Evolutionary conservation across 37 sponge, comb jelly and placozoan genomes (phyloP).

Genomic region (Aphrocallistes beatrix): DNA sequence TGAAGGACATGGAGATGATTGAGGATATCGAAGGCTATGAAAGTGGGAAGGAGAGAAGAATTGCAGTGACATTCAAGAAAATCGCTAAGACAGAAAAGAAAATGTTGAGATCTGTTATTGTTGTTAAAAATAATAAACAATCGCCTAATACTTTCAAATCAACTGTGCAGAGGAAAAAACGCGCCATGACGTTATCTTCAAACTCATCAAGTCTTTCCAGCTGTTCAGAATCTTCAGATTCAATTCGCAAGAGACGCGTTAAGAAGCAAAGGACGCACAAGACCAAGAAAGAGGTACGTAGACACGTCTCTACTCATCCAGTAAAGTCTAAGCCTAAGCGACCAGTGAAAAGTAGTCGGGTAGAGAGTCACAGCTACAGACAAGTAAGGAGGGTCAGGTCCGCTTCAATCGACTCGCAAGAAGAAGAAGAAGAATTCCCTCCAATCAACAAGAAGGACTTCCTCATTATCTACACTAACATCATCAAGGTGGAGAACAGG

Average conservation of each 20-base stretch:
- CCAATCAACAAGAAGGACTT: background rate
- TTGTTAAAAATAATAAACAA: background rate
- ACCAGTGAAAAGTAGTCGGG: background rate
- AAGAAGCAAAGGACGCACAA: background rate
- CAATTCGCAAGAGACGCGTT: too few species aligned
- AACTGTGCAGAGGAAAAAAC: background rate
- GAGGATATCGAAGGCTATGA: background rate
- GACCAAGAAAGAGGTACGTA: background rate
- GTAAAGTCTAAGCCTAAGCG: background rate
- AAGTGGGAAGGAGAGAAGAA: background rate
- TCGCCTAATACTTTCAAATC: background rate
- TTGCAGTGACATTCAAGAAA: background rate
- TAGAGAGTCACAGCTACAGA: background rate
- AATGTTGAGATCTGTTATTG: background rate
- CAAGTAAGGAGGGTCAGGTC: background rate
- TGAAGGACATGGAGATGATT: background rate
- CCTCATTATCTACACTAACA: background rate
- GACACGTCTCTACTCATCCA: background rate
- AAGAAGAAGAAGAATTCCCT: background rate
- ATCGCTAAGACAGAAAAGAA: background rate
- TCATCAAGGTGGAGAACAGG: background rate
- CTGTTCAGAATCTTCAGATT: background rate
- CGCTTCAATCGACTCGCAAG: background rate
- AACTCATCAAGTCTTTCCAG: background rate
- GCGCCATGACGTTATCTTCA: background rate